phyloP scores from a whole-genome alignment of 2,113 vertebrate genomes.

The Loxodonta africana region DNA sequence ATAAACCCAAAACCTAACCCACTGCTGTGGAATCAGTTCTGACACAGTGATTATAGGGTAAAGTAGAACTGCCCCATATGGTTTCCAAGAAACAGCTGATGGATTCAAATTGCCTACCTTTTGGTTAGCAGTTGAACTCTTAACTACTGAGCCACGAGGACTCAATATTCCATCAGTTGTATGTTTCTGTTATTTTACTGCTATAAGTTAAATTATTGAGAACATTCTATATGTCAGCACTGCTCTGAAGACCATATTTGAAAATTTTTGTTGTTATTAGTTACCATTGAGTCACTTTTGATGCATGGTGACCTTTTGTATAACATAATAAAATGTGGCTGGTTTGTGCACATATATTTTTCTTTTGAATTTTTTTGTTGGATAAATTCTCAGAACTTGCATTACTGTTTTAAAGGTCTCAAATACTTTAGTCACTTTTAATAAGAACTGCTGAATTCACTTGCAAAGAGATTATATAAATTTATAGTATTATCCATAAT shows the following conservation, averaged over 20 bases:
- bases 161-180: not conserved
- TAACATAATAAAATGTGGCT: too few species aligned
- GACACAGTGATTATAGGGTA: too few species aligned
- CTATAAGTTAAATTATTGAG: not conserved
- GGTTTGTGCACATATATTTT: not conserved
- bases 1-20: too few species aligned
- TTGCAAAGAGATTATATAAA: not conserved
- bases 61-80: too few species aligned
- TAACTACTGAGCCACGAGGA: not conserved
- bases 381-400: not conserved
- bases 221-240: not conserved
- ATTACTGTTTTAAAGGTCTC: not conserved
- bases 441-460: constrained; percentile 11
- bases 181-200: not conserved
- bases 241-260: not conserved
- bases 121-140: too few species aligned
- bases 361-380: not conserved
- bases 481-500: not conserved
- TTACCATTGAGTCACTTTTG: too few species aligned
- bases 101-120: too few species aligned
- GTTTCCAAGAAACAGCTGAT: too few species aligned
- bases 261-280: not conserved
- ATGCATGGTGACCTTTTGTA: too few species aligned
- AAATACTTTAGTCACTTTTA: not conserved
- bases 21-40: too few species aligned